Evolutionary conservation across 2,113 vertebrate species (phyloP).

Genomic region (Neomonachus schauinslandi): DNA sequence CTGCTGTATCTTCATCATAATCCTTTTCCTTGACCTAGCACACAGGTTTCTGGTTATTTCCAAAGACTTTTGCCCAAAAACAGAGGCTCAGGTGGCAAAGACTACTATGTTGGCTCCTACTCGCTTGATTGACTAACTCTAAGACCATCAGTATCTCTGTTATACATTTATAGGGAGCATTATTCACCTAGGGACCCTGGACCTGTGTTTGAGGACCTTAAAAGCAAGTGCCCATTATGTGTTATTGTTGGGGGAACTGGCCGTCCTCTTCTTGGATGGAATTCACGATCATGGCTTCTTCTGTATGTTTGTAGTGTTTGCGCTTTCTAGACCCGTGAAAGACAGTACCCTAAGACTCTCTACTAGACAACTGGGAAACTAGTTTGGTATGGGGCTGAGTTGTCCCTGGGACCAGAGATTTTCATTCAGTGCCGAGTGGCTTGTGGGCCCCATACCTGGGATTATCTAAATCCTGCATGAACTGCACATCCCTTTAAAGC

Average conservation of each 20-base stretch:
- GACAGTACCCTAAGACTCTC: background rate
- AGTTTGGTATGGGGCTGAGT: too few species aligned
- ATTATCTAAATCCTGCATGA: background rate
- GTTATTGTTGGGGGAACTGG: fast-evolving
- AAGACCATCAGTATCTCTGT: background rate
- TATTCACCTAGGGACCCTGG: background rate
- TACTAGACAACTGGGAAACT: background rate
- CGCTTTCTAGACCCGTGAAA: background rate
- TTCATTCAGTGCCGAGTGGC: background rate
- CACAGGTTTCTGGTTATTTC: background rate
- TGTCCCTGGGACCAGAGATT: background rate
- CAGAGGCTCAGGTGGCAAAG: background rate
- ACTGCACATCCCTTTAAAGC: background rate
- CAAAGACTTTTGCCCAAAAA: background rate
- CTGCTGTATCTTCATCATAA: background rate
- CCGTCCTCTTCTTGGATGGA: background rate
- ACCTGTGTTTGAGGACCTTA: background rate
- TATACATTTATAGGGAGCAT: background rate
- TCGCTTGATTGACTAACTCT: background rate
- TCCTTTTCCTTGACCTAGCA: background rate
- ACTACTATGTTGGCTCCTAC: background rate
- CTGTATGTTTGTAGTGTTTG: background rate
- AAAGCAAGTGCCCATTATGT: background rate
- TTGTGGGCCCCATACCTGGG: background rate
- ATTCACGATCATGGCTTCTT: background rate